Evolutionary conservation across 2,113 vertebrate genomes (phyloP), one percentile per base, ranked within the genome.

Genomic region (Apteryx owenii): DNA sequence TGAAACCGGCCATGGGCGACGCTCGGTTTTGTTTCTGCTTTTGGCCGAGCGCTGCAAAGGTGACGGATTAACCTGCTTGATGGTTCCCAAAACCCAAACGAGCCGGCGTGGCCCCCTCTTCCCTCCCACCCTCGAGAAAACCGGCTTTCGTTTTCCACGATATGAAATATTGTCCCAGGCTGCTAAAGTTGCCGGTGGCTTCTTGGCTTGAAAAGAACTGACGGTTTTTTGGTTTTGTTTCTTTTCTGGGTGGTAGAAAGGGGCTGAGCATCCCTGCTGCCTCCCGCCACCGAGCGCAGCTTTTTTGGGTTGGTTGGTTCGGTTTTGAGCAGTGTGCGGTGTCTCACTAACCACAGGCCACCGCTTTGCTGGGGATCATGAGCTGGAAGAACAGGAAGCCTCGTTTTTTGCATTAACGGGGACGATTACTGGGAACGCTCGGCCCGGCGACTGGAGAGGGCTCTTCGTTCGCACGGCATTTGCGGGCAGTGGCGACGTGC

Each of bases 401-500:
- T 44, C 7, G 1, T 5, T 1, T 80, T 50, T 69, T 48, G 54
- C 19, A 1, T 28, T 31, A 28, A 22, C 23, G 28, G 36, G n/a
- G 36, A 42, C 48, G 69, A 28, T 28, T 53, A 33, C 0, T 5
- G 61, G 38, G 75, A 31, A 4, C 40, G 40, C 56, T 71, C 14
- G 61, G 54, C 21, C 6, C 3, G 3, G 22, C 48, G 54, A 5
- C 2, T 48, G 60, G 36, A 31, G 20, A 44, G 9, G 29, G 29
- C 51, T 61, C 5, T 4, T 16, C 7, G 4, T 31, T 7, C 5
- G 3, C 42, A 2, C 19, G 25, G 12, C 7, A 2, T 31, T 29
- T 42, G 81, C 54, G 40, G 87, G 38, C 8, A 8, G 28, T 12
- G 36, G 13, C 20, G 48, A n/a, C 58, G 12, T 36, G 7, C 21